Percentiles rank a stretch among this genome's conserved stretches.
These are phyloP conservation scores for Cyprinus carpio DNA, from an alignment of 2,113 vertebrate genomes.

Conservation along the genomic window DNA sequence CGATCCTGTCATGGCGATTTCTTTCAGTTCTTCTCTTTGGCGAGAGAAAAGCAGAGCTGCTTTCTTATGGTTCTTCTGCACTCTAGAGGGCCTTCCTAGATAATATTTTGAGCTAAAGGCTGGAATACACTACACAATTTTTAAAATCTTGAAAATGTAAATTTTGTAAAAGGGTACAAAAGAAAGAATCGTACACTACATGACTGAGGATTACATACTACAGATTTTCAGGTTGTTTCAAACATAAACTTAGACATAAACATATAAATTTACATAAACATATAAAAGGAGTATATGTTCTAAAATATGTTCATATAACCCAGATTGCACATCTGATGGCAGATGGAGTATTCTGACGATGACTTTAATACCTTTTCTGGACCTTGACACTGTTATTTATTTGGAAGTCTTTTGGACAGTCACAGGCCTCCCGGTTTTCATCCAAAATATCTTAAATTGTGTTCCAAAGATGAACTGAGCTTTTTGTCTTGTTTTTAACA, in stretches of 20 bases:
- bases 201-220: background rate
- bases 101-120: background rate
- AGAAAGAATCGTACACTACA: background rate
- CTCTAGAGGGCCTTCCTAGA: constrained; percentile 25
- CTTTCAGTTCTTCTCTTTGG: constrained; percentile 45
- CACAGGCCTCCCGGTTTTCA: too few species aligned
- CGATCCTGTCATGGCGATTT: constrained; percentile 58
- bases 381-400: too few species aligned
- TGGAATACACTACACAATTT: background rate
- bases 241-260: too few species aligned
- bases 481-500: too few species aligned
- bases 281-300: background rate
- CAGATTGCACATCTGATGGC: too few species aligned
- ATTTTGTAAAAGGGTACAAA: background rate
- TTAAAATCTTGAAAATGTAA: background rate
- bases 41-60: constrained; percentile 23
- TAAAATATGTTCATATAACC: too few species aligned
- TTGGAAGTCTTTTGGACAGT: too few species aligned
- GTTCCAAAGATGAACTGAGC: too few species aligned
- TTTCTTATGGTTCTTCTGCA: constrained; percentile 13
- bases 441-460: too few species aligned
- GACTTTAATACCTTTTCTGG: too few species aligned
- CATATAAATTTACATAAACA: too few species aligned
- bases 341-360: too few species aligned
- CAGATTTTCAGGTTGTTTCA: background rate